Evolutionary conservation across 2,888 invertebrate species (phyloP).

Genomic region (Aleiodes leptofemur): DNA sequence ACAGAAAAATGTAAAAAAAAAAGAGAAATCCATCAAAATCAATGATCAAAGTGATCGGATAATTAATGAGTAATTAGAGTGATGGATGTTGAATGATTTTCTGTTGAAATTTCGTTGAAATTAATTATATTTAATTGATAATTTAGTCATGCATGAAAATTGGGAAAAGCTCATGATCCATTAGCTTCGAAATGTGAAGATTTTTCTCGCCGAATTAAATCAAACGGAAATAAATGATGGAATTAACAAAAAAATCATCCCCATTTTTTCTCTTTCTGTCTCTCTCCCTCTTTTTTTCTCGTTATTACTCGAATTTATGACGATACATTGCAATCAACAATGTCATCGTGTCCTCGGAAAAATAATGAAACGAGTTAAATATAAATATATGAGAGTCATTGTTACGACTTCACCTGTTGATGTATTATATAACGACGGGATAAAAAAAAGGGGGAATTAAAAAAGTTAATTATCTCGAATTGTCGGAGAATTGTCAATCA

Average conservation of each 20-base stretch:
- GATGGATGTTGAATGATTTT: constrained; percentile 1
- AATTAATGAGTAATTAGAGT: not conserved
- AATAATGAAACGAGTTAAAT: not conserved
- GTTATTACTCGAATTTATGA: not conserved
- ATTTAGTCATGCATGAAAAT: constrained; percentile 26
- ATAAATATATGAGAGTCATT: constrained; percentile 13
- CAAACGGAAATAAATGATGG: constrained; percentile 12
- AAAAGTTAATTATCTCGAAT: no score
- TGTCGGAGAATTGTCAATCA: no score
- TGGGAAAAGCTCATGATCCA: constrained; percentile 11
- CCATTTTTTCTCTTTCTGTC: not conserved
- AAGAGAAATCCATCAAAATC: no score
- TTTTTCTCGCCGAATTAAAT: not conserved
- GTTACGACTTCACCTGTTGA: not conserved
- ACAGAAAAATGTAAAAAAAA: no score
- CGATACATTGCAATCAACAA: constrained; percentile 25
- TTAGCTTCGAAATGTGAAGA: constrained; percentile 8
- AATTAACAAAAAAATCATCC: constrained; percentile 7
- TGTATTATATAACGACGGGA: not conserved
- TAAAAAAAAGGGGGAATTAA: no score
- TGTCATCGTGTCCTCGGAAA: constrained; percentile 1
- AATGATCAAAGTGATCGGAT: no score
- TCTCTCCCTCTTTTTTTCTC: no score
- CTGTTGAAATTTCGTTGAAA: not conserved
- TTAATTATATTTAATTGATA: constrained; percentile 25